phyloP scores from a whole-genome alignment of 2,797 vertebrate genomes.

The Falco berigora region DNA sequence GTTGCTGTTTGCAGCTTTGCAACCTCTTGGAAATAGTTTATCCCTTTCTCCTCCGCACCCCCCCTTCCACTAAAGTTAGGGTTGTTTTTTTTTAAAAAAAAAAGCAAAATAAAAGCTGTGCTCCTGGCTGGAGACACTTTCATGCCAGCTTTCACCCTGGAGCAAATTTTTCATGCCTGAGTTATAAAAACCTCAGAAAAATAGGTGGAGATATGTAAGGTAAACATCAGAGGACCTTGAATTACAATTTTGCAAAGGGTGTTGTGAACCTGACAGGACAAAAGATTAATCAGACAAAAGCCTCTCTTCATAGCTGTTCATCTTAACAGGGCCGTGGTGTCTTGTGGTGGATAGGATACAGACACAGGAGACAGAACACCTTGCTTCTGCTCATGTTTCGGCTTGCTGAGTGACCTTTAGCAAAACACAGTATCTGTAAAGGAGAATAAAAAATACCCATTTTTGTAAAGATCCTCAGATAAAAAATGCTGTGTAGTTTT shows the following conservation, averaged over 20 bases:
- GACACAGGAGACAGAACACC: background rate
- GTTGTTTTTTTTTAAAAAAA: background rate
- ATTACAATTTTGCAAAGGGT: conserved; percentile 22
- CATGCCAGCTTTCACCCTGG: conserved; percentile 42
- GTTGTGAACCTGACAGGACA: conserved; percentile 46
- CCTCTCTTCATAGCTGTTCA: conserved; percentile 3
- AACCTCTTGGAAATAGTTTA: background rate
- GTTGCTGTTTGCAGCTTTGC: background rate
- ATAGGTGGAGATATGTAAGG: conserved; percentile 41
- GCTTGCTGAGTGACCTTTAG: conserved; percentile 45
- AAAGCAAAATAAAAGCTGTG: background rate
- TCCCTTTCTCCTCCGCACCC: too few relatives aligned
- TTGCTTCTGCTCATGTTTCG: background rate
- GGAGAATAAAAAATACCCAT: background rate
- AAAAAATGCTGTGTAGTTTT: background rate
- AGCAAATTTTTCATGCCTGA: conserved; percentile 64
- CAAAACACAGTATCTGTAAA: background rate
- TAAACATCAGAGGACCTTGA: conserved; percentile 59
- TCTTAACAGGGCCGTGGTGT: background rate
- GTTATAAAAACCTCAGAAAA: conserved; percentile 58
- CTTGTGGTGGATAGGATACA: background rate
- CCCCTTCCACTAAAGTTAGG: background rate
- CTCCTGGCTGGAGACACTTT: conserved; percentile 31
- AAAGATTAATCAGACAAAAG: conserved; percentile 55
- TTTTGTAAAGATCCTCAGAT: background rate